Conservation (phyloP, 2,797 vertebrate genomes). For the Xyrichtys novacula region DNA sequence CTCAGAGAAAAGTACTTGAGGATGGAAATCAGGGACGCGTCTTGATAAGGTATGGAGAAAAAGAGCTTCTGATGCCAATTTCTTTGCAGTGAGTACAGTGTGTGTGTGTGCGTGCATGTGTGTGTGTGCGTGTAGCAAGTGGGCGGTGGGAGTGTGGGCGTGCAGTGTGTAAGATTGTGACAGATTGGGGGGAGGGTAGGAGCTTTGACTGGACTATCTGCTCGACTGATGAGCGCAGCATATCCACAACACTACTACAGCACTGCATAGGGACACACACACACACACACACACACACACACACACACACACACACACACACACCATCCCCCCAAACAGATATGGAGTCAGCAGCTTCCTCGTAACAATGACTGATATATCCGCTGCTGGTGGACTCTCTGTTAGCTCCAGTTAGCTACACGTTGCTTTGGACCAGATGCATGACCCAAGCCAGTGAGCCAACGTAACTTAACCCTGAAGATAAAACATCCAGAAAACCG, state of each 20-base stretch:
- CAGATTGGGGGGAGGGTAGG: conserved; percentile 63
- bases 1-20: too few species aligned
- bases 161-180: conserved; percentile 35
- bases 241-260: conserved; percentile 31
- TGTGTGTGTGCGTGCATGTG: conserved; percentile 38
- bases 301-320: conserved; percentile 38
- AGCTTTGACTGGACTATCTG: conserved; percentile 69
- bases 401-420: conserved; percentile 31
- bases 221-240: conserved; percentile 67
- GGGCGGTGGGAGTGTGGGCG: neutral
- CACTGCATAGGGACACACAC: too few species aligned
- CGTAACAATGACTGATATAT: conserved; percentile 75
- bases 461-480: too few species aligned
- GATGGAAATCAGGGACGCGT: too few species aligned
- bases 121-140: conserved; percentile 4
- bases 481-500: neutral
- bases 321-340: conserved; percentile 65
- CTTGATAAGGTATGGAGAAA: too few species aligned
- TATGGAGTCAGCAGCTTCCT: conserved; percentile 83
- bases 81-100: too few species aligned
- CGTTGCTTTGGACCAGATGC: conserved; percentile 27
- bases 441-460: too few species aligned
- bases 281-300: conserved; percentile 15
- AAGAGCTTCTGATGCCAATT: too few species aligned
- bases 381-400: conserved; percentile 52